Conservation (phyloP, 1,140 invertebrate species). For the Cydia fagiglandana region DNA sequence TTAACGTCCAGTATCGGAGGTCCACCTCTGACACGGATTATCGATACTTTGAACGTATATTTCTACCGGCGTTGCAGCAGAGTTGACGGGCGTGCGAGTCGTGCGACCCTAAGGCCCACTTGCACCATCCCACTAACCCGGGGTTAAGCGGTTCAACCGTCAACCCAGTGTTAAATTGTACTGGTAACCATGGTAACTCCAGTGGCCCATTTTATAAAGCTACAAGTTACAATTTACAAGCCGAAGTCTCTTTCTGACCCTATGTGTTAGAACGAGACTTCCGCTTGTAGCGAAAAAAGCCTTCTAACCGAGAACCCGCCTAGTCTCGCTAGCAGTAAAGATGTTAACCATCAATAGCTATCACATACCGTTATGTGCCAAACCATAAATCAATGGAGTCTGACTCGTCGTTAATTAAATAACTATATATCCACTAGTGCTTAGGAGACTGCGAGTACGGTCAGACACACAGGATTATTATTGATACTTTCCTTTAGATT, state of each 20-base stretch:
- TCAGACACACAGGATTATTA: slow-evolving; percentile 32
- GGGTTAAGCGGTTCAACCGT: too few relatives aligned
- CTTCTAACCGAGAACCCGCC: too few relatives aligned
- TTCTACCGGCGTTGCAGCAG: not conserved
- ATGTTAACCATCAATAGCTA: not conserved
- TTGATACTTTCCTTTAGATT: too few relatives aligned
- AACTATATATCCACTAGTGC: slow-evolving; percentile 68
- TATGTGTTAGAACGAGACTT: too few relatives aligned
- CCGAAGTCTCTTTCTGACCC: too few relatives aligned
- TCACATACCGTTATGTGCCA: slow-evolving; percentile 69
- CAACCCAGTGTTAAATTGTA: too few relatives aligned
- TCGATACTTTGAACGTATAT: not conserved
- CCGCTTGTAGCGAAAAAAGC: too few relatives aligned
- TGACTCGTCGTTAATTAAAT: slow-evolving; percentile 79
- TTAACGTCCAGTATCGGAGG: slow-evolving; percentile 55
- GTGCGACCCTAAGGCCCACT: not conserved
- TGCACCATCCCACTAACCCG: too few relatives aligned
- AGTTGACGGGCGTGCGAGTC: not conserved
- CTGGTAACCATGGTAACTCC: too few relatives aligned
- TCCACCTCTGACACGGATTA: slow-evolving; percentile 9
- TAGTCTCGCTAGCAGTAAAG: too few relatives aligned
- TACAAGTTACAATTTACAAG: too few relatives aligned
- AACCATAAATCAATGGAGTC: slow-evolving; percentile 77
- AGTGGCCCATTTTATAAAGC: too few relatives aligned
- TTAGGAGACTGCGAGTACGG: slow-evolving; percentile 63